A percentile compares a stretch with the other conserved stretches of the same genome.
These are phyloP conservation scores for Episyrphus balteatus DNA, from an alignment of 1,140 invertebrate species.

Conservation along the genomic window DNA sequence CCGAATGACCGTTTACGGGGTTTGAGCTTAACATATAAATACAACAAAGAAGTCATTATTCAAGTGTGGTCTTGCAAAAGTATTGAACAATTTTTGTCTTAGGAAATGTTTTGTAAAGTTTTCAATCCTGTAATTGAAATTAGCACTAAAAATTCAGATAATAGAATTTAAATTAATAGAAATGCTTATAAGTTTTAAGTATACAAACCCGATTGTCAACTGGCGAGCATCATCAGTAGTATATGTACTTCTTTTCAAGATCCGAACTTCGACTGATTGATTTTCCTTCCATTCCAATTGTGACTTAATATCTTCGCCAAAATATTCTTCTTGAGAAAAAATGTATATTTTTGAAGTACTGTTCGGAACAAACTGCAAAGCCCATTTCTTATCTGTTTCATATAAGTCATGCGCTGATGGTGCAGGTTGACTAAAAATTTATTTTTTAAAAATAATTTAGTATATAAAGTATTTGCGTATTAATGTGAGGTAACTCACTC, in stretches of 20 bases:
- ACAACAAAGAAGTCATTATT: no score
- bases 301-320: conserved; percentile 49
- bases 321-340: conserved; percentile 53
- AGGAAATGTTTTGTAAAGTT: no score
- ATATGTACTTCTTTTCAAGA: conserved; percentile 59
- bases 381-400: conserved; percentile 36
- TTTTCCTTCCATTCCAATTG: conserved; percentile 52
- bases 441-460: neutral
- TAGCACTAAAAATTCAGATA: no score
- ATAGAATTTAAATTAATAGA: no score
- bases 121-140: no score
- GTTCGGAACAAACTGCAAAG: conserved; percentile 28
- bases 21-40: no score
- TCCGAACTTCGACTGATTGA: conserved; percentile 48
- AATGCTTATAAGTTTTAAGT: no score
- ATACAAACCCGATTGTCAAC: conserved; percentile 40
- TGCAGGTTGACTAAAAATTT: conserved; percentile 5
- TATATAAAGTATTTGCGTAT: neutral
- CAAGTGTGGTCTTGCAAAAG: no score
- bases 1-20: no score
- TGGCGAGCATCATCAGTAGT: conserved; percentile 57
- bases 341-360: conserved; percentile 43
- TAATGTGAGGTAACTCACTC: conserved; percentile 20
- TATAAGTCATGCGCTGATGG: conserved; percentile 30
- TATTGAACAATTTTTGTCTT: no score